Conservation (phyloP, 2,888 invertebrate species). For the Colletes collaris region DNA sequence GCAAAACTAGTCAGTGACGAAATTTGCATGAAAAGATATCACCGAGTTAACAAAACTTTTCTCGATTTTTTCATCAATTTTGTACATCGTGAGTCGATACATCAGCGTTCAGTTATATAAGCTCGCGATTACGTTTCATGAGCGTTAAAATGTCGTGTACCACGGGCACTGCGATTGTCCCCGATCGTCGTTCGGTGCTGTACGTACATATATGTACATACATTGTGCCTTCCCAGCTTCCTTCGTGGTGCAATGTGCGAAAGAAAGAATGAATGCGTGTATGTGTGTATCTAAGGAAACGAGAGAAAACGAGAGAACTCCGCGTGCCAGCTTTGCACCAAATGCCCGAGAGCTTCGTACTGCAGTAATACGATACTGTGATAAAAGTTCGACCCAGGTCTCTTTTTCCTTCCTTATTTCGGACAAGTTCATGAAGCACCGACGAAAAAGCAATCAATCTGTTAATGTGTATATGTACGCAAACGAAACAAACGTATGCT, state of each 20-base stretch:
- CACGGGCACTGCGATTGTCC: conserved; percentile 52
- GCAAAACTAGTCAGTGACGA: conserved; percentile 4
- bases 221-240: conserved; percentile 77
- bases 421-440: conserved; percentile 43
- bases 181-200: conserved; percentile 65
- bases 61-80: conserved; percentile 8
- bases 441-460: conserved; percentile 48
- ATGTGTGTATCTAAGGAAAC: conserved; percentile 32
- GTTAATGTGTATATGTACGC: conserved; percentile 30
- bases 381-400: conserved; percentile 65
- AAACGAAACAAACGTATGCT: conserved; percentile 22
- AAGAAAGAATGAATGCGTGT: conserved; percentile 29
- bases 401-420: conserved; percentile 52
- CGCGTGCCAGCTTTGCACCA: conserved; percentile 60
- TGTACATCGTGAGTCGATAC: neutral
- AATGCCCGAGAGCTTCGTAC: conserved; percentile 66
- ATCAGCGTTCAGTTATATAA: conserved; percentile 14
- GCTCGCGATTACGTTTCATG: conserved; percentile 9
- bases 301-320: conserved; percentile 44
- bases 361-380: conserved; percentile 72
- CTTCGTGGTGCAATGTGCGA: conserved; percentile 68
- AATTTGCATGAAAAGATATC: no score
- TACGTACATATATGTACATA: conserved; percentile 69
- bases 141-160: conserved; percentile 49
- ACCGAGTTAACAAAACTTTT: no score